Evolutionary conservation across 2,113 vertebrate species (phyloP).

Genomic region (Notarius lentiginosus): DNA sequence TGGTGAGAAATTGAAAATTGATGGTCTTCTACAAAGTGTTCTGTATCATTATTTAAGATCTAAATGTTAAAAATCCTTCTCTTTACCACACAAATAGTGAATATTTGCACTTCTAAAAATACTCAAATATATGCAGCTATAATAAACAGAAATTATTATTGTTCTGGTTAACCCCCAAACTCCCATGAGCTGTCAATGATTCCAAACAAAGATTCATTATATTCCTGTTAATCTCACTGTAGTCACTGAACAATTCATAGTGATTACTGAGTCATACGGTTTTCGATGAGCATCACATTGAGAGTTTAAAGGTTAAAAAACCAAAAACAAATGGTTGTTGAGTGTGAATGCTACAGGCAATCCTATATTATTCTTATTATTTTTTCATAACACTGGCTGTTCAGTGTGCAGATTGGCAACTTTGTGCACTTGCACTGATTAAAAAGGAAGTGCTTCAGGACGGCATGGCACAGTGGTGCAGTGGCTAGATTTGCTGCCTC

Average conservation of each 20-base stretch:
- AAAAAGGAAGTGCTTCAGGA: conserved; percentile 50
- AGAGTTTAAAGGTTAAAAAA: conserved; percentile 11
- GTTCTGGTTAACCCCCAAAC: neutral
- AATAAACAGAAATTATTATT: conserved; percentile 6
- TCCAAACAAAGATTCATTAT: neutral
- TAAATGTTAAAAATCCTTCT: neutral
- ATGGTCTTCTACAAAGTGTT: neutral
- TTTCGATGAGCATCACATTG: neutral
- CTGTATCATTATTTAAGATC: neutral
- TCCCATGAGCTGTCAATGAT: neutral
- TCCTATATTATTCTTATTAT: conserved; percentile 15
- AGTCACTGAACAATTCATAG: conserved; percentile 13
- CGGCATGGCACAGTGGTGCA: neutral
- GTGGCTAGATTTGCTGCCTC: neutral
- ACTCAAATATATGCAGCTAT: neutral
- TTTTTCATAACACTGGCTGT: conserved; percentile 31
- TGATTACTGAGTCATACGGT: neutral
- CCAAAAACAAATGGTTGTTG: neutral
- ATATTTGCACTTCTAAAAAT: neutral
- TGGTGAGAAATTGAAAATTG: neutral
- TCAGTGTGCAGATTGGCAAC: conserved; percentile 6
- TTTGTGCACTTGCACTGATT: conserved; percentile 39
- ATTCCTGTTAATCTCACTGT: neutral
- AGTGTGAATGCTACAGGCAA: conserved; percentile 34
- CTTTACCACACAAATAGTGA: neutral